phyloP scores from a whole-genome alignment of 2,113 vertebrate genomes.

The Megaceryle torquata region DNA sequence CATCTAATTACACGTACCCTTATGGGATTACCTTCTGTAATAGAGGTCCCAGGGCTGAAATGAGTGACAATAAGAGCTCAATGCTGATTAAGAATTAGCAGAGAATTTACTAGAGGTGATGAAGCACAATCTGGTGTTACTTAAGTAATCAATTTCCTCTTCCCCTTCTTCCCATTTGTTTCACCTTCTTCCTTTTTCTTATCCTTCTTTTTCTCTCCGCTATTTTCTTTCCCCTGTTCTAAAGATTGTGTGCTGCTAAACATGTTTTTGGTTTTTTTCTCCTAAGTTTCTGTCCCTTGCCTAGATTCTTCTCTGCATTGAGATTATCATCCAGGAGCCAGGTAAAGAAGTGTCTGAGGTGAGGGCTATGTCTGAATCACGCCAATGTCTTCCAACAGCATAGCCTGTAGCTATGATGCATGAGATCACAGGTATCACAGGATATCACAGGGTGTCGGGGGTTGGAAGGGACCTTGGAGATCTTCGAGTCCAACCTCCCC shows the following conservation, averaged over 20 bases:
- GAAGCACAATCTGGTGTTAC: neutral
- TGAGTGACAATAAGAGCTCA: neutral
- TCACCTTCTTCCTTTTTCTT: neutral
- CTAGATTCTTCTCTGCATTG: neutral
- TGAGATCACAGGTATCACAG: neutral
- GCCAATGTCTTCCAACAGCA: neutral
- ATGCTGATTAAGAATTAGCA: neutral
- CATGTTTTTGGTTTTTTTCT: neutral
- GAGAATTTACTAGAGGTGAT: neutral
- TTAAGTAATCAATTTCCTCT: neutral
- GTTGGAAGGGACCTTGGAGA: too few relatives aligned
- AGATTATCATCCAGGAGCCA: neutral
- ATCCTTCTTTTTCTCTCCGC: neutral
- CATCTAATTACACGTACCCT: neutral
- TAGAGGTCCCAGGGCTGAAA: neutral
- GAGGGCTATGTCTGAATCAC: neutral
- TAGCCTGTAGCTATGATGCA: neutral
- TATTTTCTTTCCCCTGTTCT: neutral
- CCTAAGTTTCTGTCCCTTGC: neutral
- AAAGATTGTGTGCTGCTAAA: neutral
- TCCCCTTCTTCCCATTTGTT: neutral
- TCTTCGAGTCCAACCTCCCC: too few relatives aligned
- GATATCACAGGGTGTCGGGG: too few relatives aligned
- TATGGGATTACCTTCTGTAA: neutral
- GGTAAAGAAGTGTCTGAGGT: neutral